Evolutionary conservation across 2,888 invertebrate species (phyloP).

Genomic region (Pediacus dermestoides): DNA sequence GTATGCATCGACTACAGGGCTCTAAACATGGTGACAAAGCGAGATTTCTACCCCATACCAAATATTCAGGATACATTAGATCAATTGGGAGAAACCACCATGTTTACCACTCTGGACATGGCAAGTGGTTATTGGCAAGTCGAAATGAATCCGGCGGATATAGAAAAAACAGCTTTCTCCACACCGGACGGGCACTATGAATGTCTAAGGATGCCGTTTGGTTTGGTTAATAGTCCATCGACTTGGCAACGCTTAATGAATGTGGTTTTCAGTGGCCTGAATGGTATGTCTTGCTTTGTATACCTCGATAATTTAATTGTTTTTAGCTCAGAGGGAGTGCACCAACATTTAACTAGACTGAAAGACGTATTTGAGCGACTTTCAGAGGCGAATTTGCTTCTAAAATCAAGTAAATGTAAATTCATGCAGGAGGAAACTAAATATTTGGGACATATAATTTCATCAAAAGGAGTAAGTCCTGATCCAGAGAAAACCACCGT

Average conservation of each 20-base stretch:
- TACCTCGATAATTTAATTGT: no score
- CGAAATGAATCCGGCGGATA: conserved; percentile 17
- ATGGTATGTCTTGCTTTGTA: conserved; percentile 17
- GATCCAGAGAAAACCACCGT: no score
- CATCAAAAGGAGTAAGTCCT: conserved; percentile 16
- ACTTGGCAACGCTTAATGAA: conserved; percentile 37
- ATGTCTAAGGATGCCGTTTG: no score
- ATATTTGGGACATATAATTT: conserved; percentile 19
- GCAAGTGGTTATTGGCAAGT: conserved; percentile 24
- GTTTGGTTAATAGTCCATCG: no score
- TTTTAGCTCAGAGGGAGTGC: no score
- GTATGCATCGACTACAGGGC: conserved; percentile 22
- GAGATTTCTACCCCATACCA: conserved; percentile 23
- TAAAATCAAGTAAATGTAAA: conserved; percentile 26
- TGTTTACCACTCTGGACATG: conserved; percentile 23
- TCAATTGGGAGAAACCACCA: conserved; percentile 17
- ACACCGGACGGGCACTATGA: conserved; percentile 32
- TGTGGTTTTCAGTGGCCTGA: conserved; percentile 26
- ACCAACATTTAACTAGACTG: conserved; percentile 20
- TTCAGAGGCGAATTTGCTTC: no score
- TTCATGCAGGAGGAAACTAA: conserved; percentile 19
- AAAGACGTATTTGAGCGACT: conserved; percentile 18
- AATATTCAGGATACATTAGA: conserved; percentile 22
- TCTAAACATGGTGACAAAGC: conserved; percentile 21
- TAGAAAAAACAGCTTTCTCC: conserved; percentile 24